Base-by-base conservation (phyloP, 2,888 invertebrate species). In the Lycia hirtaria region DNA sequence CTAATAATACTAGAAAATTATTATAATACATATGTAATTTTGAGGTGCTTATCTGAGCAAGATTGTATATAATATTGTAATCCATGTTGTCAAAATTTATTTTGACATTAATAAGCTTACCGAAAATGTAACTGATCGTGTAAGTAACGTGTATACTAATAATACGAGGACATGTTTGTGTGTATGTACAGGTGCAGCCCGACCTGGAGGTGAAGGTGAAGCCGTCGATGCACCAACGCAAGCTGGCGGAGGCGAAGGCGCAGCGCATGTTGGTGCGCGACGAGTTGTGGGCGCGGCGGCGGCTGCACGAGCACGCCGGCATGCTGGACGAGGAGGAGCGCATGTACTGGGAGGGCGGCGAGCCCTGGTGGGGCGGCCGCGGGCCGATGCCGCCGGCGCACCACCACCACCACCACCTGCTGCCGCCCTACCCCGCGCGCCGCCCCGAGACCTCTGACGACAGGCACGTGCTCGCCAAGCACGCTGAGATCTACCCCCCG, bases 191-290 rank as follows among this genome's bases (percentile, higher is more conserved):
- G 92, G 94, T 94, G 20, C 94, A 94, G 60, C 99, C 99, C 0
- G 98, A 98, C 85, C 93, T 99, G 69, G 96, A 98, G 48, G 99
- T 99, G 38, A 98, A 99, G 83, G 97, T 98, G 72, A 99, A 99
- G 87, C 98, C 98, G 10, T 98, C 97, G 38, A 94, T 98, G 68
- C 95, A 98, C 78, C 64, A 90, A 76, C 94, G 97, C 43, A 97
- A 97, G 78, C 93, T 97, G 71, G 95, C 97, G 40, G 97, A 92
- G 70, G 97, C 98, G 68, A 96, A 97, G 80, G 94, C 97, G 70
- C 95, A 98, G 71, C 93, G 98, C 77, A 93, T 95, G 90, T 90
- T 95, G 65, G 93, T 95, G 81, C 93, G 95, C 56, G 94, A 94
- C 76, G 94, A 94, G 78, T 92, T 93, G 73, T 94, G 94, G 94